Percentiles rank a stretch among this genome's conserved stretches.
phyloP scores from a whole-genome alignment of 1,140 invertebrate genomes.

The Diabrotica virgifera region DNA sequence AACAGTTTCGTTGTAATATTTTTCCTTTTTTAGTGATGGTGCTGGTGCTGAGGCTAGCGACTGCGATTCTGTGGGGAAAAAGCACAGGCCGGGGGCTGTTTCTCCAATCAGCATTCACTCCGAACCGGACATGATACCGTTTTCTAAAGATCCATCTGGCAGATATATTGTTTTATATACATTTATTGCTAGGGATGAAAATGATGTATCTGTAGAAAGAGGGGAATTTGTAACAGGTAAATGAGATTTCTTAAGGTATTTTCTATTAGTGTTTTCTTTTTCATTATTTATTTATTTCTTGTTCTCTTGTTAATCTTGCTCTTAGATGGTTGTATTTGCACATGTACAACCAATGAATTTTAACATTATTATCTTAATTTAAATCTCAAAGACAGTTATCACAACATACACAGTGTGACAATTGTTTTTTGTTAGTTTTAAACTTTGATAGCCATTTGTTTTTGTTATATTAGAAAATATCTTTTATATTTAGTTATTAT shows the following conservation, averaged over 20 bases:
- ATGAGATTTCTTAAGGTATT: not conserved
- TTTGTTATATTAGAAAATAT: no score
- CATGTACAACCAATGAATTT: no score
- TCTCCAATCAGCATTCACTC: conserved; percentile 61
- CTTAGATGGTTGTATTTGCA: no score
- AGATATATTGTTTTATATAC: conserved; percentile 91
- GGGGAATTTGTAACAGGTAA: conserved; percentile 85
- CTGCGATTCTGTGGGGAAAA: conserved; percentile 50
- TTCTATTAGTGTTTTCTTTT: no score
- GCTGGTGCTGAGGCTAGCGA: conserved; percentile 46
- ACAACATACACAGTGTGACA: no score
- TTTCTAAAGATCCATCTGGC: conserved; percentile 87
- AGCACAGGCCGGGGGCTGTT: conserved; percentile 56
- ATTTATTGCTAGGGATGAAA: conserved; percentile 89
- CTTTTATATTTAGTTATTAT: no score
- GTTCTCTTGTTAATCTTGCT: no score
- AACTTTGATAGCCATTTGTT: no score
- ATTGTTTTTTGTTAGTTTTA: no score
- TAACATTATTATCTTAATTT: no score
- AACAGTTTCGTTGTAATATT: not conserved
- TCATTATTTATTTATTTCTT: no score
- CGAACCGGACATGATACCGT: conserved; percentile 74
- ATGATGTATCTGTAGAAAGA: conserved; percentile 89
- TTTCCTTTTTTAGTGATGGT: conserved; percentile 39
- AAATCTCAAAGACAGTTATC: no score